Base-by-base conservation (phyloP, 1,140 invertebrate genomes). In the Bombus turneri region DNA sequence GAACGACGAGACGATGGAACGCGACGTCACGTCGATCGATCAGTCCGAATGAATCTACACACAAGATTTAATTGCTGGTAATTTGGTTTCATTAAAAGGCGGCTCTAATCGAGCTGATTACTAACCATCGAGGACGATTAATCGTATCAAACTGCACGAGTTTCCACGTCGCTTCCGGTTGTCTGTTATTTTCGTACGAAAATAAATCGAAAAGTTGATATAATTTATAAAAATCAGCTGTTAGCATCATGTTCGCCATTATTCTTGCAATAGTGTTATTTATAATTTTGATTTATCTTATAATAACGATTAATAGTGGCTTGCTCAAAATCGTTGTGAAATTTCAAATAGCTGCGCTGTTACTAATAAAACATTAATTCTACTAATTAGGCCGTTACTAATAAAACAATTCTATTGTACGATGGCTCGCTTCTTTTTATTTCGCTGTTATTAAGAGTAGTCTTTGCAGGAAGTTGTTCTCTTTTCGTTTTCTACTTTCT, bases 51-150 rank as follows among this genome's bases (percentile, higher is more conserved):
- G 41, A 34, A 34, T 72, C 39, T 39, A 43, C 57, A 9, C 64
- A 59, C 15, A 47, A 68, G 74, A 88, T 91, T 91, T 91, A 90
- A 91, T 91, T 86, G 66, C 31, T n/a, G 31, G 39, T 72, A 79
- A 84, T 72, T 69, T 80, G 69, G 85, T 90, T 88, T 84, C 69
- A 91, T 91, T 85, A 79, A 84, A 76, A 82, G 47, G 85, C 74
- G 78, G 77, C 43, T 78, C 64, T 77, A 89, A 89, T 89, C 85
- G 69, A 86, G 64, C 79, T 79, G 74, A 53, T 89, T 89, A 69
- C 10, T 15, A 22, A 28, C 53, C 77, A 82, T 79, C 62, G 28
- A 81, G 59, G 62, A 39, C 59, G 37, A 88, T 82, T 83, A 43
- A 80, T 71, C 39, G 53, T 37, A 43, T 74, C 39, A 59, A 1